phyloP scores from a whole-genome alignment of 2,797 vertebrate species.

The Odontamblyopus lacepedii region DNA sequence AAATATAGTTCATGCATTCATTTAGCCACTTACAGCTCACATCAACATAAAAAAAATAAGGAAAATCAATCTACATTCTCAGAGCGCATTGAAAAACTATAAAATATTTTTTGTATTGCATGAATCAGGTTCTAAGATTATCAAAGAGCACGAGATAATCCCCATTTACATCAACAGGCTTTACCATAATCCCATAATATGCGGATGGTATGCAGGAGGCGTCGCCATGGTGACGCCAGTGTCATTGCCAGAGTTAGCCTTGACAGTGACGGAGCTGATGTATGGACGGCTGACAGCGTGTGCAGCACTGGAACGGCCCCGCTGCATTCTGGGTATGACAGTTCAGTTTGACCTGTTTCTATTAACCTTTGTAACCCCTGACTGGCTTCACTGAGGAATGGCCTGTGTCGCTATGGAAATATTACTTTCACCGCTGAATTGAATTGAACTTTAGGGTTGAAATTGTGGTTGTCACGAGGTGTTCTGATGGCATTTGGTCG shows the following conservation, averaged over 20 bases:
- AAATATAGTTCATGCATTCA: too few species aligned
- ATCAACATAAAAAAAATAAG: too few species aligned
- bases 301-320: neutral
- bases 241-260: neutral
- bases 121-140: neutral
- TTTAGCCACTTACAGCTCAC: too few species aligned
- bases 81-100: neutral
- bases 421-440: neutral
- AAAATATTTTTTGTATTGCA: neutral
- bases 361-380: neutral
- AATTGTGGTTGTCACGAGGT: neutral
- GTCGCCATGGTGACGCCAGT: neutral
- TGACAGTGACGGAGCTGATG: neutral
- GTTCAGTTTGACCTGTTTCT: conserved; percentile 6
- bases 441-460: neutral
- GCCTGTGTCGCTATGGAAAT: neutral
- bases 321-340: conserved; percentile 1
- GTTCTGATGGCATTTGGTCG: neutral
- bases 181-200: neutral
- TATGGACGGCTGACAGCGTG: neutral
- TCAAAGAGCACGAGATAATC: neutral
- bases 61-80: too few species aligned
- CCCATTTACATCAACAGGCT: neutral
- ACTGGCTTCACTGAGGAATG: neutral
- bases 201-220: neutral